phyloP scores from a whole-genome alignment of 2,113 vertebrate genomes.

The Lamprologus callipterus region DNA sequence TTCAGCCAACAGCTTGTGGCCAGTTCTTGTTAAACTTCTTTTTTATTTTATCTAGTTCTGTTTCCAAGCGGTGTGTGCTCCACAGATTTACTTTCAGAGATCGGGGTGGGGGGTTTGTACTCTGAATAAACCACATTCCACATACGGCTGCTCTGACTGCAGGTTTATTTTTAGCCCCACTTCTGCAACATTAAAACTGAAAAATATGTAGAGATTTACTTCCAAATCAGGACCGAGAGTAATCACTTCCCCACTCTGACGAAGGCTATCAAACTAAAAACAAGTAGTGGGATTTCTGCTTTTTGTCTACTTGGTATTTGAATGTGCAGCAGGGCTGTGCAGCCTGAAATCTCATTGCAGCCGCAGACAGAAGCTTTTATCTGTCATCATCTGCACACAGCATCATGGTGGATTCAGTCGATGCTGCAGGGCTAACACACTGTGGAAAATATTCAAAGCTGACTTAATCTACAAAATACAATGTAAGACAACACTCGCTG shows the following conservation, averaged over 20 bases:
- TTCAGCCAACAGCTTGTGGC: not conserved
- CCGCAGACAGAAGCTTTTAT: not conserved
- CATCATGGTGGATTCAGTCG: not conserved
- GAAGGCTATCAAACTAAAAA: not conserved
- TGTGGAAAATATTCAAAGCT: not conserved
- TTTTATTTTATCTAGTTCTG: not conserved
- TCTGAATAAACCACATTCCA: constrained; percentile 39
- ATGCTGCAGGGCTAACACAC: not conserved
- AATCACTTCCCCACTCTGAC: constrained; percentile 1
- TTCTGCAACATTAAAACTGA: constrained; percentile 38
- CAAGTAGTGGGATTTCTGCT: not conserved
- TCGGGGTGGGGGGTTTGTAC: not conserved
- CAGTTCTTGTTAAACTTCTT: not conserved
- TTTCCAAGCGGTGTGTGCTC: not conserved
- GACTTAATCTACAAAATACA: not conserved
- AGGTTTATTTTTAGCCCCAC: constrained; percentile 33
- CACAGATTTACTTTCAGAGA: not conserved
- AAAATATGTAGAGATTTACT: constrained; percentile 28
- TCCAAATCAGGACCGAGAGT: constrained; percentile 1
- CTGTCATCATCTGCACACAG: not conserved
- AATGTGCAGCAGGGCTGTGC: not conserved
- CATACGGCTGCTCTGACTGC: not conserved
- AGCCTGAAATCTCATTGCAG: not conserved
- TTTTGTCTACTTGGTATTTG: not conserved
- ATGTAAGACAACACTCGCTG: not conserved